Conservation (phyloP, 1,140 invertebrate genomes). For the Asobara japonica region DNA sequence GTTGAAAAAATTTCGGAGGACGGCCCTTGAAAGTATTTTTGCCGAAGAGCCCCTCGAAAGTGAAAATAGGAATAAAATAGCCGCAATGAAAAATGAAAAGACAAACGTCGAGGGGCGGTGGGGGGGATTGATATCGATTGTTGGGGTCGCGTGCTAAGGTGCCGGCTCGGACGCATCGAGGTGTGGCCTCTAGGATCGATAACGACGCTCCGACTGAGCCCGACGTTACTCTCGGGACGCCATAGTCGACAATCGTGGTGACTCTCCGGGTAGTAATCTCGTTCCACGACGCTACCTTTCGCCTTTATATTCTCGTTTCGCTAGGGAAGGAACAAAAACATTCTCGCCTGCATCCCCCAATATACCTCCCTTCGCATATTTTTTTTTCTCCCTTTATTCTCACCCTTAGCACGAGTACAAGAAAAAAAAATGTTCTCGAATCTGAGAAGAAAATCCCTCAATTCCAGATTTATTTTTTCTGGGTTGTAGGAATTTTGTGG, state of each 20-base stretch:
- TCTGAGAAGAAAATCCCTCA: not conserved
- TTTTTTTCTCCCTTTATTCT: not conserved
- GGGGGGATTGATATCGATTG: slow-evolving; percentile 20
- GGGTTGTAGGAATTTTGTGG: no score
- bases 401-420: not conserved
- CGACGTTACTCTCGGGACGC: slow-evolving; percentile 28
- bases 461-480: no score
- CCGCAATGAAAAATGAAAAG: slow-evolving; percentile 3
- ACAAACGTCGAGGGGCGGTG: not conserved
- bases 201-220: slow-evolving; percentile 24
- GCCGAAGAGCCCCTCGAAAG: not conserved
- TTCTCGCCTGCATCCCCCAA: not conserved
- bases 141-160: not conserved
- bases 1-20: no score
- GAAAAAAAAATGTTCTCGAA: not conserved
- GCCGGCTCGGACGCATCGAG: slow-evolving; percentile 36
- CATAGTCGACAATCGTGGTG: slow-evolving; percentile 12
- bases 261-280: slow-evolving; percentile 36
- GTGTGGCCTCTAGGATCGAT: slow-evolving; percentile 42
- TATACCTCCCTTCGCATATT: not conserved
- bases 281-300: slow-evolving; percentile 31
- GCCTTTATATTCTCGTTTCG: not conserved
- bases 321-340: not conserved
- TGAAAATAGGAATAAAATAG: not conserved
- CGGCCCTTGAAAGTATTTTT: not conserved